Conservation (phyloP, 1,140 invertebrate species). For the Stenopsyche tienmushanensis region DNA sequence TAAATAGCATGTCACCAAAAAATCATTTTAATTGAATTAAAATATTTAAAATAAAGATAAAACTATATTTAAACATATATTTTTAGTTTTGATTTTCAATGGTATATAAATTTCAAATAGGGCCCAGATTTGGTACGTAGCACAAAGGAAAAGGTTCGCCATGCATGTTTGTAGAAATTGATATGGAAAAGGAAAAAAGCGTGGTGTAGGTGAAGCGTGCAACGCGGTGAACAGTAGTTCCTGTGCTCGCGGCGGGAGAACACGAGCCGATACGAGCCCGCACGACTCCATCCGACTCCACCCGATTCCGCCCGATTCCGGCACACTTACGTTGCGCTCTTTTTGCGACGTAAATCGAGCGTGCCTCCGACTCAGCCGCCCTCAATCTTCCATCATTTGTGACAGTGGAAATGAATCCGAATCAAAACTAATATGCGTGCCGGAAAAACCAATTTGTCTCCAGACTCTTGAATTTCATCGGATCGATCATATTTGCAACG, state of each 20-base stretch:
- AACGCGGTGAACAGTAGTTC: conserved; percentile 22
- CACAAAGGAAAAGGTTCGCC: background rate
- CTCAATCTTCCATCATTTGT: background rate
- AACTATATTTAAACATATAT: too few relatives aligned
- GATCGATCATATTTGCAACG: background rate
- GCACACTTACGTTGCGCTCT: background rate
- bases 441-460: background rate
- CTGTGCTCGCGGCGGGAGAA: background rate
- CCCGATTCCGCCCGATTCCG: background rate
- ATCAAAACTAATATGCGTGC: too few relatives aligned
- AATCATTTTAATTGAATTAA: too few relatives aligned
- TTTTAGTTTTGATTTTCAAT: background rate
- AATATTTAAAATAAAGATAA: too few relatives aligned
- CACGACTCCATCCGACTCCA: too few relatives aligned
- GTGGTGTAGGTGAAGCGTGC: conserved; percentile 26
- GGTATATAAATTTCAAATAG: too few relatives aligned
- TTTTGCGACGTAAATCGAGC: background rate
- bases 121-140: too few relatives aligned
- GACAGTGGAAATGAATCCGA: background rate
- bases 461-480: background rate
- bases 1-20: too few relatives aligned
- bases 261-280: too few relatives aligned
- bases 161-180: background rate
- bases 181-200: conserved; percentile 35
- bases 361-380: background rate